A percentile compares a stretch with the other conserved stretches of the same genome.
Conservation (phyloP, 1,140 invertebrate species). For the Hyphantria cunea region DNA sequence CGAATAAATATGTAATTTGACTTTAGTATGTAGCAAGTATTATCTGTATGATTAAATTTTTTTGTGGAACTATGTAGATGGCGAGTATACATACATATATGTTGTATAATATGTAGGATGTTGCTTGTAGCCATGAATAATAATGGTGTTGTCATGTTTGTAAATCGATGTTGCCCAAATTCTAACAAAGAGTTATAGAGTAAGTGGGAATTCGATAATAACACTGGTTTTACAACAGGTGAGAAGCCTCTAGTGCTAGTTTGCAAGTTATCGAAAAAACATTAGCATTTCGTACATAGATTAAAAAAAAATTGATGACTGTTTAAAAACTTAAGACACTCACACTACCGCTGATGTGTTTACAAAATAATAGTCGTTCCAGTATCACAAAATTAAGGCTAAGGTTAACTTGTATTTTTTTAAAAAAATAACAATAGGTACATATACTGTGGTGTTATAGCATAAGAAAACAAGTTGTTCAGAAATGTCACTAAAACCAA, state of each 20-base stretch:
- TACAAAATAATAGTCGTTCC: too few species aligned
- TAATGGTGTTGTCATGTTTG: too few species aligned
- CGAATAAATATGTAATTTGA: constrained; percentile 28
- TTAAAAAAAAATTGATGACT: too few species aligned
- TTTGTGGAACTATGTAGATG: constrained; percentile 11
- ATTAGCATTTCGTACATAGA: too few species aligned
- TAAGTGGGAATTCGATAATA: constrained; percentile 7
- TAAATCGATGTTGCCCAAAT: background rate
- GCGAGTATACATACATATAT: constrained; percentile 7
- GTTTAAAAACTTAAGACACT: too few species aligned
- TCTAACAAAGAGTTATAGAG: constrained; percentile 1
- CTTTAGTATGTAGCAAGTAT: constrained; percentile 32
- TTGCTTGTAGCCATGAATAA: constrained; percentile 3
- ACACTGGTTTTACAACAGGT: constrained; percentile 26
- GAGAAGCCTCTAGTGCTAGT: background rate
- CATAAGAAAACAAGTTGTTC: too few species aligned
- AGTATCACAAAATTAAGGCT: too few species aligned
- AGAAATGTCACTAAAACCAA: too few species aligned
- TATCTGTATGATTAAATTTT: constrained; percentile 23
- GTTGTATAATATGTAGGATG: constrained; percentile 3
- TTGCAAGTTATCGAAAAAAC: too few species aligned
- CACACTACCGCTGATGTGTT: background rate
- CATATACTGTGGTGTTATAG: too few species aligned
- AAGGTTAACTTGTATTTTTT: too few species aligned
- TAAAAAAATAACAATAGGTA: too few species aligned